Percentiles rank a stretch among this genome's conserved stretches.
phyloP scores from a whole-genome alignment of 2,797 vertebrate species.

The Enteromius treurensis region DNA sequence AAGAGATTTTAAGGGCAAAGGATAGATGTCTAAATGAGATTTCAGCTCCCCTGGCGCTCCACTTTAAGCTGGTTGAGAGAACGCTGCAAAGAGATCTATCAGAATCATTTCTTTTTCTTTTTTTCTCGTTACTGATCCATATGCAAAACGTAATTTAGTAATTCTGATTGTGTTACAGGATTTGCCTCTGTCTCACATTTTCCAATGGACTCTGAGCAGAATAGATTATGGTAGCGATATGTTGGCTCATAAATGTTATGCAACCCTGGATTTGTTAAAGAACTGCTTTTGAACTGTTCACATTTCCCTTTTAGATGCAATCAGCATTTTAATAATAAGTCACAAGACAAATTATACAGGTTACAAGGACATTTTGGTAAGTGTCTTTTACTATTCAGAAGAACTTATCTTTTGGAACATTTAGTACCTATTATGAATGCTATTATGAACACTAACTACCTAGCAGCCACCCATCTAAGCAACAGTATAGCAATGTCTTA shows the following conservation, averaged over 20 bases:
- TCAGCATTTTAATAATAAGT: not conserved
- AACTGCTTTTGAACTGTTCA: not conserved
- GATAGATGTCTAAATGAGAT: constrained; percentile 49
- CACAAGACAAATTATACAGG: not conserved
- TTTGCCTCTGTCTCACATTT: not conserved
- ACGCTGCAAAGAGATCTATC: constrained; percentile 34
- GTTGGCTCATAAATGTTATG: constrained; percentile 10
- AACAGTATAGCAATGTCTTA: not conserved
- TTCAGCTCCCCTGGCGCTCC: constrained; percentile 16
- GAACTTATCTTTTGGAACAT: not conserved
- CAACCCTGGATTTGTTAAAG: not conserved
- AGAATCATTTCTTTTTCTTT: not conserved
- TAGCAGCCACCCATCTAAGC: not conserved
- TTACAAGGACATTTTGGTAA: not conserved
- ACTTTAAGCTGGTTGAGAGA: constrained; percentile 6
- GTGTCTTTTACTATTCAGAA: not conserved
- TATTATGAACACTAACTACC: not conserved
- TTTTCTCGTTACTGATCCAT: not conserved
- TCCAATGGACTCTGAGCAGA: not conserved
- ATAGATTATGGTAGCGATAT: constrained; percentile 1
- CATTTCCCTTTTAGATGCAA: not conserved
- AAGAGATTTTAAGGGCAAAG: constrained; percentile 49
- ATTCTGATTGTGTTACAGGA: constrained; percentile 24
- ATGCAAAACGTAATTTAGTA: not conserved
- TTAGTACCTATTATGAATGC: not conserved